phyloP scores from a whole-genome alignment of 2,797 vertebrate species.

The Nannoperca obscura region DNA sequence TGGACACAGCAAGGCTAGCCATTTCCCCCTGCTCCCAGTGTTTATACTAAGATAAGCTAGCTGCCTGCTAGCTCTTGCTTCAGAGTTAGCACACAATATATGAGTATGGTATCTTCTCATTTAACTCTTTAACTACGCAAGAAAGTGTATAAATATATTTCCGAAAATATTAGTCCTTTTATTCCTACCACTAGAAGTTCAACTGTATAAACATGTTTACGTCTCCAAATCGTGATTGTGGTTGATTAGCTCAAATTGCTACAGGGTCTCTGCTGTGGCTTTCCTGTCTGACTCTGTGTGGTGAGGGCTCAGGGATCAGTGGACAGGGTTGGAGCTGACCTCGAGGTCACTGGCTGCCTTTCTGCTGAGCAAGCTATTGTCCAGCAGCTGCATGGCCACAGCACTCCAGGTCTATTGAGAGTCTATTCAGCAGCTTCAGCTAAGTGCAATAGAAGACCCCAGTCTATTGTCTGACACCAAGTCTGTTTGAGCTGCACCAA shows the following conservation, averaged over 20 bases:
- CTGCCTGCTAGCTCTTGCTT: slow-evolving; percentile 2
- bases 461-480: slow-evolving; percentile 69
- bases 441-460: slow-evolving; percentile 71
- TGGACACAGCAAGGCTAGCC: neutral
- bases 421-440: slow-evolving; percentile 70
- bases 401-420: slow-evolving; percentile 70
- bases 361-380: slow-evolving; percentile 78
- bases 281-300: slow-evolving; percentile 49
- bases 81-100: neutral
- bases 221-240: slow-evolving; percentile 5
- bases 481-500: slow-evolving; percentile 74
- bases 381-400: slow-evolving; percentile 66
- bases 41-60: slow-evolving; percentile 5
- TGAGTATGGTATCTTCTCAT: neutral
- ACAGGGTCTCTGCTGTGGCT: slow-evolving; percentile 25
- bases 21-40: neutral
- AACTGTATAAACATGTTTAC: slow-evolving; percentile 1
- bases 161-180: neutral
- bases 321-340: slow-evolving; percentile 53
- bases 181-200: neutral
- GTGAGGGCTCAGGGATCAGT: slow-evolving; percentile 69
- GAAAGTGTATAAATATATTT: neutral
- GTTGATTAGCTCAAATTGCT: slow-evolving; percentile 37
- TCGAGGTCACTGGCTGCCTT: slow-evolving; percentile 69
- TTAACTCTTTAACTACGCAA: neutral